Base-by-base conservation (phyloP, 2,888 invertebrate species). In the Antheraea yamamai region DNA sequence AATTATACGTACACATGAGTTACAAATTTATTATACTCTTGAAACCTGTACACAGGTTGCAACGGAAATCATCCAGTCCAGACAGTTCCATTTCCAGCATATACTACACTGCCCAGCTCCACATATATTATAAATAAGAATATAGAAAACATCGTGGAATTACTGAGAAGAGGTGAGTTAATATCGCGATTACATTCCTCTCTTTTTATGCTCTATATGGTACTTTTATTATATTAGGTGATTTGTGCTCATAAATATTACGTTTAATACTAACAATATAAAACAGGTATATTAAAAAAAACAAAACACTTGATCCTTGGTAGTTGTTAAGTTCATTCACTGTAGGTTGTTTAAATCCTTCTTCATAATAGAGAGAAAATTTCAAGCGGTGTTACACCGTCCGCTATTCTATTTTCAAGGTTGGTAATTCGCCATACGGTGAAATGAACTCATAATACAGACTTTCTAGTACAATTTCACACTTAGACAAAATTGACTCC, bases 141-240 rank as follows among this genome's bases (percentile, higher is more conserved):
- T 55, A 76, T 86, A 75, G 78, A 82, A 71, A 82, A 83, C 52
- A 78, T 87, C 55, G 52, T 85, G 71, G 73, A 81, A 52, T 73
- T 87, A 55, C 76, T 87, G 58, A 81, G 79, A 74, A 86, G 78
- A 83, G 86, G 87, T 86, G 78, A 39, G 74, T 7, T 61, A 12
- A 68, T 30, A 64, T 1, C 10, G 12, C 7, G 23, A 58, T n/a
- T 58, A 61, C 10, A 61, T 61, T 61, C 52, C 23, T 18, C 20
- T 55, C 4, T 55, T 55, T 55, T 55, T 55, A 20, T 52, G 18
- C 0, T 52, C 16, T 3, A 18, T 52, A 52, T 18, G 16, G 12
- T 16, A 51, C 6, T 18, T 52, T 52, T 52, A 52, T 52, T 52
- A 16, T 18, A 18, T 55, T 6, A 55, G 4, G 18, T 55, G 52